A percentile compares a stretch with the other conserved stretches of the same genome.
Conservation (phyloP, 2,797 vertebrate genomes). For the Scomberomorus guttatus region DNA sequence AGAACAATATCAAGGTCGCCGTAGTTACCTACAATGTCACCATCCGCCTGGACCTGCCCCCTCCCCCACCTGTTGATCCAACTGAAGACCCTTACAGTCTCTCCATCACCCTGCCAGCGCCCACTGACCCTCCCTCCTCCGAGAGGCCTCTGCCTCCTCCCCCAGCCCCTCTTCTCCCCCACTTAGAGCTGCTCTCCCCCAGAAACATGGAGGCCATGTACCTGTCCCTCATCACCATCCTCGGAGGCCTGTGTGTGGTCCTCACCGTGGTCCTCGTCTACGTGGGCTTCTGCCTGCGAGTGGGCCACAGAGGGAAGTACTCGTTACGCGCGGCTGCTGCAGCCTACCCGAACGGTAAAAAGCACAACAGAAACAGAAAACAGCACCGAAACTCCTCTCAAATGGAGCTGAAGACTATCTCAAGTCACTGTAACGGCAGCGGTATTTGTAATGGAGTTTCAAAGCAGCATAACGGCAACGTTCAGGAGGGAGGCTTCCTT, state of each 20-base stretch:
- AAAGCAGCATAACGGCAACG: constrained; percentile 64
- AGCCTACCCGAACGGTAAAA: constrained; percentile 72
- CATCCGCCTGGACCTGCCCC: constrained; percentile 82
- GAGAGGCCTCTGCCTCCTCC: constrained; percentile 50
- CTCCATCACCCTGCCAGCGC: constrained; percentile 10
- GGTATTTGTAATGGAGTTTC: constrained; percentile 65
- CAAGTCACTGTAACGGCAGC: constrained; percentile 91
- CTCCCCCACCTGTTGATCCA: constrained; percentile 48
- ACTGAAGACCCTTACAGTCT: constrained; percentile 5
- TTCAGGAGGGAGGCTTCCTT: constrained; percentile 84
- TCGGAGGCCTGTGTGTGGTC: constrained; percentile 91
- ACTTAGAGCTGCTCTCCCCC: constrained; percentile 74
- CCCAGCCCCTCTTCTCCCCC: constrained; percentile 65
- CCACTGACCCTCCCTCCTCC: constrained; percentile 31
- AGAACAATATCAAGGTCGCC: constrained; percentile 87
- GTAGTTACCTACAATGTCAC: constrained; percentile 88
- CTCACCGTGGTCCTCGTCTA: constrained; percentile 90
- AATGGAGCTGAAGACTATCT: constrained; percentile 94
- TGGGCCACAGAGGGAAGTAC: constrained; percentile 88
- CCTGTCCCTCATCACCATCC: constrained; percentile 89
- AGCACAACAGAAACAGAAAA: constrained; percentile 59
- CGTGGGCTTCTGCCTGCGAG: constrained; percentile 89
- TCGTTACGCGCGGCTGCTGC: constrained; percentile 78
- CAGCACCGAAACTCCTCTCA: constrained; percentile 79
- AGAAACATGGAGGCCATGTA: constrained; percentile 90